Evolutionary conservation across 2,797 vertebrate genomes (phyloP), one percentile per base, ranked within the genome.

Genomic region (Amazonetta brasiliensis): DNA sequence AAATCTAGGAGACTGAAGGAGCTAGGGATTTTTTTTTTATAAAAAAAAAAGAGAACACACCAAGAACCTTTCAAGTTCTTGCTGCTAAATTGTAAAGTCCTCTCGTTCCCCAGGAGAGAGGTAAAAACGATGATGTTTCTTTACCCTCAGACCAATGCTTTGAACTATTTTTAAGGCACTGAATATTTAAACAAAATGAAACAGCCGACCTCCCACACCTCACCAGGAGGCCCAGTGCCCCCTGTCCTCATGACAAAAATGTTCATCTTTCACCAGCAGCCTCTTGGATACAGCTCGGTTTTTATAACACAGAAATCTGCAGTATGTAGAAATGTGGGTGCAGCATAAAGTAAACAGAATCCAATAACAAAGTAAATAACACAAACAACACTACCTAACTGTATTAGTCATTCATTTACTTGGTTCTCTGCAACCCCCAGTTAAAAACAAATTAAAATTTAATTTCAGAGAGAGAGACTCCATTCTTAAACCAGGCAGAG

Each of bases 351-450:
- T 88, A 94, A 92, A 94, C 52, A 10, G 33, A 82, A 92, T 18
- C 56, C 30, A 92, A 46, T 35, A 77, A 77, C 85, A 90, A 94
- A 80, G 82, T 54, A 96, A 96, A 87, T 41, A 79, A 41, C 26
- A 79, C 20, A 68, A 90, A 63, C 56, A 54, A 21, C 31, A 41
- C 39, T 60, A 67, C 39, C 63, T 91, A 83, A 60, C 54, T 85
- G 63, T 43, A 26, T 60, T 67, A 59, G 81, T 94, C 74, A 92
- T 64, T 90, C 88, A 73, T 64, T 77, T 68, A 73, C 72, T 58
- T 37, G 50, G 22, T 72, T 80, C 18, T 21, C 39, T 91, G n/a
- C 50, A 91, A 62, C 11, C 30, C 39, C 22, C 41, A 91, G 16
- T 62, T 59, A 79, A 91, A 94, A 85, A 60, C 46, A 80, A 75